Percentiles rank a stretch among this genome's conserved stretches.
Evolutionary conservation across 2,888 invertebrate species (phyloP).

Genomic region (Ecliptopera silaceata): DNA sequence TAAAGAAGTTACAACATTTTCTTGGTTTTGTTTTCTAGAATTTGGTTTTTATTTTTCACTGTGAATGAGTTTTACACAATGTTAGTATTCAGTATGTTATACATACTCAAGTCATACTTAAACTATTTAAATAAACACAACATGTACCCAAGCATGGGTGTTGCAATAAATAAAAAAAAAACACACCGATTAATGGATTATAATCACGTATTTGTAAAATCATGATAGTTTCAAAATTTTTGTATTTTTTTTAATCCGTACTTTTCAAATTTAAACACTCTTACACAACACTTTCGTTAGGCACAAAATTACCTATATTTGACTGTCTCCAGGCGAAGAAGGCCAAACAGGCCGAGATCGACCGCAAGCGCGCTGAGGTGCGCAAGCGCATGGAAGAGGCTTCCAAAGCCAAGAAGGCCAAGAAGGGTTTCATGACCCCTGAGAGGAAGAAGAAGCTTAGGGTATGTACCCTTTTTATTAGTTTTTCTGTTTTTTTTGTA

Average conservation of each 20-base stretch:
- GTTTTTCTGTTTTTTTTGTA: no score
- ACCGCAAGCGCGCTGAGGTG: slow-evolving; percentile 99
- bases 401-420: slow-evolving; percentile 99
- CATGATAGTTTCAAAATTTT: not conserved
- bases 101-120: no score
- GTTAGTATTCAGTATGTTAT: no score
- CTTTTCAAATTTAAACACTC: not conserved
- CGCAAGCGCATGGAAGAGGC: slow-evolving; percentile 99
- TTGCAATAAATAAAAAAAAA: no score
- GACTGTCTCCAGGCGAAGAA: slow-evolving; percentile 92
- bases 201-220: no score
- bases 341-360: slow-evolving; percentile 98
- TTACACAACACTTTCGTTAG: slow-evolving; percentile 11
- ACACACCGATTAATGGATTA: no score
- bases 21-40: no score
- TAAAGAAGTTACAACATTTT: no score
- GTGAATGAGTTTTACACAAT: no score
- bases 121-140: no score
- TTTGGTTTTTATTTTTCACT: no score
- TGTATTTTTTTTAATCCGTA: not conserved
- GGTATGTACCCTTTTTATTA: slow-evolving; percentile 83
- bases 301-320: slow-evolving; percentile 38
- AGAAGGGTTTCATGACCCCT: slow-evolving; percentile 99
- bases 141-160: no score
- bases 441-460: slow-evolving; percentile 99